Evolutionary conservation across 2,797 vertebrate species (phyloP).

Genomic region (Clarias laeviceps): DNA sequence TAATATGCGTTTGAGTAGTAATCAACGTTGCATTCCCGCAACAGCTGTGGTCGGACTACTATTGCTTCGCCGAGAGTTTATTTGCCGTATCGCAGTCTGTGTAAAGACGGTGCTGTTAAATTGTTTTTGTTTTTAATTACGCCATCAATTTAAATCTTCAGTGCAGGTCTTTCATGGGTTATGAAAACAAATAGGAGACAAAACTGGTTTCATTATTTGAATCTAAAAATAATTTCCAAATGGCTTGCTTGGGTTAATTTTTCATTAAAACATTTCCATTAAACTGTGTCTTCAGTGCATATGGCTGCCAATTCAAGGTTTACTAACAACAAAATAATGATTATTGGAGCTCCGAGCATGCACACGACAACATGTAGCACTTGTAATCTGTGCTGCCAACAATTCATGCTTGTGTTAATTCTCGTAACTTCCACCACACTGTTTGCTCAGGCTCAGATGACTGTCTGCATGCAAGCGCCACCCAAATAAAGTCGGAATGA

Average conservation of each 20-base stretch:
- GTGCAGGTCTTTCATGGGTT: constrained; percentile 20
- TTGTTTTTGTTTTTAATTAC: constrained; percentile 34
- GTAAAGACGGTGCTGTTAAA: constrained; percentile 29
- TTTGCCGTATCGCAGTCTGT: constrained; percentile 38
- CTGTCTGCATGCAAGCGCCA: constrained; percentile 32
- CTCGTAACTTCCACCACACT: constrained; percentile 16
- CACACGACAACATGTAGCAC: background rate
- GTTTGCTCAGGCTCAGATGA: constrained; percentile 43
- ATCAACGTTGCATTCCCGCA: constrained; percentile 41
- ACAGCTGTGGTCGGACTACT: constrained; percentile 40
- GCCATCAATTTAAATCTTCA: constrained; percentile 4
- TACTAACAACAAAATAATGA: background rate
- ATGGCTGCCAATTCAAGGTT: constrained; percentile 11
- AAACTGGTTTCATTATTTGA: constrained; percentile 15
- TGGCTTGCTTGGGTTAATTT: background rate
- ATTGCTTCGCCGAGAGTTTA: constrained; percentile 48
- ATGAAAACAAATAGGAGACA: constrained; percentile 23
- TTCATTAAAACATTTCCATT: background rate
- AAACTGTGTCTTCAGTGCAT: background rate
- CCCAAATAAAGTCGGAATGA: constrained; percentile 46
- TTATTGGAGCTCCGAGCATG: constrained; percentile 1
- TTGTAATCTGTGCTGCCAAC: constrained; percentile 28
- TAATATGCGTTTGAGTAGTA: constrained; percentile 38
- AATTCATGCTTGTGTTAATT: constrained; percentile 40
- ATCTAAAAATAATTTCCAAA: constrained; percentile 13